Evolutionary conservation across 2,888 invertebrate species (phyloP).

Genomic region (Sthenelais limicola): DNA sequence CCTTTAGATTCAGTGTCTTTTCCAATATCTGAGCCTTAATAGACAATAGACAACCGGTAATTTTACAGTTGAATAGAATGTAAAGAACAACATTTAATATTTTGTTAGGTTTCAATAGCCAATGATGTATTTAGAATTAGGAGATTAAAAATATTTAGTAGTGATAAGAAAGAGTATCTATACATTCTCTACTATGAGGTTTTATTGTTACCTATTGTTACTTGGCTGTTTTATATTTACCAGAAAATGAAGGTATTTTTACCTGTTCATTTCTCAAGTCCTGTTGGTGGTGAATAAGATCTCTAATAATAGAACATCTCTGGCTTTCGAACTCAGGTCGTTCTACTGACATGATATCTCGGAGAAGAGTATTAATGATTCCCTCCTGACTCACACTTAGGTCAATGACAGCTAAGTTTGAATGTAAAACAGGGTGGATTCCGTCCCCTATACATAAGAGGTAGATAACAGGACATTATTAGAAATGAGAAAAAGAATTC

Average conservation of each 20-base stretch:
- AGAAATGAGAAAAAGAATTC: too few relatives aligned
- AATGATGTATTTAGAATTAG: not conserved
- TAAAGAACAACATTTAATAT: not conserved
- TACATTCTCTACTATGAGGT: not conserved
- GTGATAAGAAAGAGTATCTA: not conserved
- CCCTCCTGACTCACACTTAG: conserved; percentile 68
- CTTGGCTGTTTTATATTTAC: too few relatives aligned
- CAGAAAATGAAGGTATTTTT: not conserved
- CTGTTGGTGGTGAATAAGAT: conserved; percentile 66
- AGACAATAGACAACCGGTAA: too few relatives aligned
- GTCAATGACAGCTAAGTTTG: conserved; percentile 65
- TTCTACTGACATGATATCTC: conserved; percentile 67
- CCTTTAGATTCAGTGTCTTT: conserved; percentile 64
- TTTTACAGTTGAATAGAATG: too few relatives aligned
- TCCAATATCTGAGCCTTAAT: conserved; percentile 67
- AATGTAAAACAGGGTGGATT: conserved; percentile 60
- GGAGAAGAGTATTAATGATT: conserved; percentile 64
- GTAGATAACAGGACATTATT: too few relatives aligned
- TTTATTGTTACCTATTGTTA: conserved; percentile 61
- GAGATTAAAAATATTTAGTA: not conserved
- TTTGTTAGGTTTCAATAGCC: not conserved
- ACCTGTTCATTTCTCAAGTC: conserved; percentile 67
- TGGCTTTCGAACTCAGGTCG: conserved; percentile 69
- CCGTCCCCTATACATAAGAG: conserved; percentile 59
- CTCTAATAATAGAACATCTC: conserved; percentile 64